Base-by-base conservation (phyloP, 2,797 vertebrate species). In the Pogoniulus pusillus region DNA sequence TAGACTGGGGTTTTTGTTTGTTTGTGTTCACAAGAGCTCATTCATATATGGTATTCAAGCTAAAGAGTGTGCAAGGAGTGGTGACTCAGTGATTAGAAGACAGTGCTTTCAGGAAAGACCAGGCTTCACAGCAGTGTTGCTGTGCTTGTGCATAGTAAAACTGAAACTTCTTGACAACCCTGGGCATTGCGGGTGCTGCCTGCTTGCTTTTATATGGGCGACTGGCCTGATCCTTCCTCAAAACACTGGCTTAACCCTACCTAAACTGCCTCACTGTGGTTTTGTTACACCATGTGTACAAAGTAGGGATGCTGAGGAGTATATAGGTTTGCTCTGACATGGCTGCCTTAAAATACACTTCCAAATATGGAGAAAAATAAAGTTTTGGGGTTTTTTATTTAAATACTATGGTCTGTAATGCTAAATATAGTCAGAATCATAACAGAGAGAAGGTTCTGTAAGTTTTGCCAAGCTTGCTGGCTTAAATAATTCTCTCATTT, bases 401-500 rank as follows among this genome's bases (percentile, higher is more conserved):
- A 83, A 83, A 71, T 77, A 5, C 6, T 62, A 4, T 30, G 9
- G 43, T 87, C 32, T 62, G 7, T 75, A 82, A 79, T 77, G 27
- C 34, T 88, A 93, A 91, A 90, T 74, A 80, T 69, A 84, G 71
- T 35, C 58, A 92, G 54, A 79, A 70, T 49, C 22, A 15, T 77
- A 90, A 69, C 29, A 83, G 32, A 87, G 71, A 65, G 30, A 88
- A 70, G 12, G 13, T 64, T 79, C 60, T 84, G 9, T 35, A 73
- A 24, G n/a, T 76, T 90, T 92, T 92, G 41, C 68, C 85, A 94
- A 88, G 64, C 34, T 88, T 6, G 0, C 37, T 90, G 68, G 45
- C 51, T 91, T 82, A 77, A 85, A 82, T 84, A 88, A 68, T 86
- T 80, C n/a, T 64, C 43, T 91, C 22, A 49, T 86, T 91, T 79